phyloP scores from a whole-genome alignment of 1,140 invertebrate genomes.

The Papilio polytes region DNA sequence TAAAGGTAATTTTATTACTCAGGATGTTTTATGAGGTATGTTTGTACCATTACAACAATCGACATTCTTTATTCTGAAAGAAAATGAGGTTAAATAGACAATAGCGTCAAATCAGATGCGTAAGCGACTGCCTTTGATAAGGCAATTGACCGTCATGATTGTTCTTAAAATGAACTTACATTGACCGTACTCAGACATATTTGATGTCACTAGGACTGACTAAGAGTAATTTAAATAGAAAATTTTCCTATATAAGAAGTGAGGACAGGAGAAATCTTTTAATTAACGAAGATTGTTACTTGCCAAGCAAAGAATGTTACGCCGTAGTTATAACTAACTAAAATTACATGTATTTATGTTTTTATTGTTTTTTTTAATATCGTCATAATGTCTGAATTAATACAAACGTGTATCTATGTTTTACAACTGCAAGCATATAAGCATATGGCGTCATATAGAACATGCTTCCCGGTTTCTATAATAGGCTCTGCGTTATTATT shows the following conservation, averaged over 20 bases:
- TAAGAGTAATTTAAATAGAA: background rate
- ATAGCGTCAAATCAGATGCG: background rate
- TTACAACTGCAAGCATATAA: conserved; percentile 31
- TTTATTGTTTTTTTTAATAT: background rate
- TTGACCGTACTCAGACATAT: background rate
- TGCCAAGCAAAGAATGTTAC: background rate
- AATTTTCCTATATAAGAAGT: background rate
- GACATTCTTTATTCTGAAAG: conserved; percentile 8
- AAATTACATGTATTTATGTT: background rate
- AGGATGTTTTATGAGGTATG: background rate
- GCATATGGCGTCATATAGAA: conserved; percentile 47
- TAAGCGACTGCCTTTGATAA: background rate
- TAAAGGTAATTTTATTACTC: background rate
- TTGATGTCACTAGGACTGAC: background rate
- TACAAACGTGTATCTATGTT: background rate
- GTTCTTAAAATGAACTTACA: background rate
- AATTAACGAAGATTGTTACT: background rate
- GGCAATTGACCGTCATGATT: conserved; percentile 3
- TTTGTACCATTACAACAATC: background rate
- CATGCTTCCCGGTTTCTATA: conserved; percentile 62
- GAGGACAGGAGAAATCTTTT: background rate
- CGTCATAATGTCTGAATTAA: background rate
- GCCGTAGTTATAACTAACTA: background rate
- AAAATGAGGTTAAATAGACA: conserved; percentile 8
- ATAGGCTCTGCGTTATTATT: conserved; percentile 49